A percentile compares a stretch with the other conserved stretches of the same genome.
These are phyloP conservation scores for Ophiodon elongatus DNA, from an alignment of 2,113 vertebrate species.

Conservation along the genomic window DNA sequence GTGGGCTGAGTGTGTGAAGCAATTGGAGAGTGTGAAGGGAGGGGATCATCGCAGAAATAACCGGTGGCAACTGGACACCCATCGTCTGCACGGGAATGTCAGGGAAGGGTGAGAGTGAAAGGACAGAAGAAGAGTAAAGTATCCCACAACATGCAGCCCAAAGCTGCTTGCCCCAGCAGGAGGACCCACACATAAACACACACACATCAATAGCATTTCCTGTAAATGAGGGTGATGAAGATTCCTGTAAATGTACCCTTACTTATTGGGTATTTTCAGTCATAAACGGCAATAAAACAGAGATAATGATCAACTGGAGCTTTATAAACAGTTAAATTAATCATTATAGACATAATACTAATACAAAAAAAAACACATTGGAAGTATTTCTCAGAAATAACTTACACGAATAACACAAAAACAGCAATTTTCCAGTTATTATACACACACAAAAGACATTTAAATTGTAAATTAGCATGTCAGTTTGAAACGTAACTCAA, in stretches of 20 bases:
- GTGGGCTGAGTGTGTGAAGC: constrained; percentile 61
- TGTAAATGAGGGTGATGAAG: background rate
- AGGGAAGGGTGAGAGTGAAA: constrained; percentile 65
- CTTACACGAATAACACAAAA: background rate
- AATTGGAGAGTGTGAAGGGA: constrained; percentile 57
- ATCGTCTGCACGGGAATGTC: constrained; percentile 67
- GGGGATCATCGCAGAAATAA: constrained; percentile 79
- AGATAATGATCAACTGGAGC: background rate
- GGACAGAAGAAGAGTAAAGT: constrained; percentile 56
- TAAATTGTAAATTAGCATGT: background rate
- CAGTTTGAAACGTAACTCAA: background rate
- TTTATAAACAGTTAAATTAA: background rate
- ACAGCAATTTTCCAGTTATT: background rate
- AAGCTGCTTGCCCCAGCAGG: constrained; percentile 11
- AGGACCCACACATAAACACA: constrained; percentile 43
- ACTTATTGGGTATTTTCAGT: background rate
- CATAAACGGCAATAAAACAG: background rate
- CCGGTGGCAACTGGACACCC: constrained; percentile 78
- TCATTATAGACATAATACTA: background rate
- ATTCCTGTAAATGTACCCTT: constrained; percentile 7
- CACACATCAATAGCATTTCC: constrained; percentile 22
- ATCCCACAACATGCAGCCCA: constrained; percentile 36
- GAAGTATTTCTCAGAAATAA: background rate
- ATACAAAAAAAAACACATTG: background rate
- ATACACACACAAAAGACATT: background rate